A percentile compares a stretch with the other conserved stretches of the same genome.
Evolutionary conservation across 2,888 invertebrate species (phyloP).

Genomic region (Cataglyphis livida): DNA sequence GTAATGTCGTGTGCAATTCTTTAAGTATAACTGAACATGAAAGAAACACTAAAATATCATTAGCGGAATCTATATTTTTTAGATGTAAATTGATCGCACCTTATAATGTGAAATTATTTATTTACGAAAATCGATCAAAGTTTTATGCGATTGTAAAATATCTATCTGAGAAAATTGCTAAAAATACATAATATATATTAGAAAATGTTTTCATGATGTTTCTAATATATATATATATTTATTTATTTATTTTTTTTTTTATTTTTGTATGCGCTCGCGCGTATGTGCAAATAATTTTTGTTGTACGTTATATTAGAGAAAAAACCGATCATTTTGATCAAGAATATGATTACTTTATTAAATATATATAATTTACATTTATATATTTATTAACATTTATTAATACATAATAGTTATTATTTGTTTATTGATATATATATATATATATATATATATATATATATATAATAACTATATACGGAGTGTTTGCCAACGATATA

Average conservation of each 20-base stretch:
- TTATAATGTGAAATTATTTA: not conserved
- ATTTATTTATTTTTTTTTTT: not conserved
- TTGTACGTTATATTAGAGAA: not conserved
- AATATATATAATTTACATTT: slow-evolving; percentile 10
- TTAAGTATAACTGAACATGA: not conserved
- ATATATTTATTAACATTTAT: not conserved
- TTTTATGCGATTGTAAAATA: not conserved
- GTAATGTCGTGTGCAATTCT: not conserved
- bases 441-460: not conserved
- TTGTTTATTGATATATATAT: not conserved
- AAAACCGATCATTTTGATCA: not conserved
- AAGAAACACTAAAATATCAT: slow-evolving; percentile 4
- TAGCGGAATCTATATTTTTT: not conserved
- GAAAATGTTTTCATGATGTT: too few relatives aligned
- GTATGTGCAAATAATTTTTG: not conserved
- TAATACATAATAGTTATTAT: too few relatives aligned
- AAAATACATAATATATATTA: slow-evolving; percentile 10
- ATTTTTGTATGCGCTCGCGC: too few relatives aligned
- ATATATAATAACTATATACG: not conserved
- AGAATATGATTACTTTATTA: slow-evolving; percentile 5
- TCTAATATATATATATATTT: not conserved
- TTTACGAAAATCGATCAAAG: not conserved
- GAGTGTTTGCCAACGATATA: not conserved
- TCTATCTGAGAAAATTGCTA: not conserved
- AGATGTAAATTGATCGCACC: slow-evolving; percentile 29